A percentile compares a stretch with the other conserved stretches of the same genome.
These are phyloP conservation scores for Anagrus nilaparvatae DNA, from an alignment of 1,140 invertebrate species.

Conservation along the genomic window DNA sequence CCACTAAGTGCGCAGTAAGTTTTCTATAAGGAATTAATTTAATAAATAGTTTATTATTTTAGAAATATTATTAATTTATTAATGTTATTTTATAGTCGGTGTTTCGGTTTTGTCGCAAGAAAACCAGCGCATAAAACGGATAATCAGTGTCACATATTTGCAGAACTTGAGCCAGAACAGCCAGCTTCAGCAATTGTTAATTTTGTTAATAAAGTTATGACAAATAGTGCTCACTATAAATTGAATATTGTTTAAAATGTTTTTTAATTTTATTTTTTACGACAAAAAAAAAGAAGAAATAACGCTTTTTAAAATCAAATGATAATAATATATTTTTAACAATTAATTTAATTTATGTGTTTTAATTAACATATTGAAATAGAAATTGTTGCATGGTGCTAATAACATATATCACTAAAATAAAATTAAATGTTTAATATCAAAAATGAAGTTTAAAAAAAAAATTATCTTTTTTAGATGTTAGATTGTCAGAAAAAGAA, in stretches of 20 bases:
- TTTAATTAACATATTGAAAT: slow-evolving; percentile 14
- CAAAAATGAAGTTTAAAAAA: background rate
- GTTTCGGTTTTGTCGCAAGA: slow-evolving; percentile 90
- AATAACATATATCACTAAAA: slow-evolving; percentile 15
- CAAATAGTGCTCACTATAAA: slow-evolving; percentile 44
- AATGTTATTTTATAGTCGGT: slow-evolving; percentile 49
- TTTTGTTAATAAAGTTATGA: slow-evolving; percentile 88
- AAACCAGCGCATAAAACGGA: slow-evolving; percentile 69
- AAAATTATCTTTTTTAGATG: too few species aligned
- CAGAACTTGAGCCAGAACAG: slow-evolving; percentile 88
- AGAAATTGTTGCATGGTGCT: slow-evolving; percentile 6
- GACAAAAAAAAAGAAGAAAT: slow-evolving; percentile 1
- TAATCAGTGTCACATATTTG: slow-evolving; percentile 95
- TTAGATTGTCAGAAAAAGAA: too few species aligned
- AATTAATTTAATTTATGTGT: slow-evolving; percentile 16
- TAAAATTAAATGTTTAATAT: slow-evolving; percentile 17
- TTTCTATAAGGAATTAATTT: background rate
- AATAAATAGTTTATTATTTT: background rate
- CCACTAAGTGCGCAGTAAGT: slow-evolving; percentile 53
- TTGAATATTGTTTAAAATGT: slow-evolving; percentile 44
- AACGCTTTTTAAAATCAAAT: background rate
- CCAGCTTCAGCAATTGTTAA: slow-evolving; percentile 92
- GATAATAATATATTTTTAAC: too few species aligned
- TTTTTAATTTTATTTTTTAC: background rate
- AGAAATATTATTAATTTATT: background rate